phyloP scores from a whole-genome alignment of 2,888 invertebrate genomes.

The Oegoconia quadripuncta region DNA sequence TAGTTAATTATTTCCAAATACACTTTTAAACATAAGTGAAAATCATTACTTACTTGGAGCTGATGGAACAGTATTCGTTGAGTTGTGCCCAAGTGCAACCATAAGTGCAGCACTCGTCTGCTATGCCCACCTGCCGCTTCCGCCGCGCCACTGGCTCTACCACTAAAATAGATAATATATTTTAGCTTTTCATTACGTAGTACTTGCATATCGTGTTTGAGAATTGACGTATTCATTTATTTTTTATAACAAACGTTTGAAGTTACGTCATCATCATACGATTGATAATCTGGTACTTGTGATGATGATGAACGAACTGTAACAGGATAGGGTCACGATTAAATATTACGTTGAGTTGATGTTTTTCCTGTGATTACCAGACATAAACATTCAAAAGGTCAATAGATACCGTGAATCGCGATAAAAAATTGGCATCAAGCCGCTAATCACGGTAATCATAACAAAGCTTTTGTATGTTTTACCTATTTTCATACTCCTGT shows the following conservation, averaged over 20 bases:
- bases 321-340: constrained; percentile 23
- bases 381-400: constrained; percentile 45
- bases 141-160: constrained; percentile 57
- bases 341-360: constrained; percentile 29
- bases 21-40: too few relatives aligned
- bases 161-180: constrained; percentile 44
- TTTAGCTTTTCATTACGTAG: too few relatives aligned
- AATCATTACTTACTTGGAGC: constrained; percentile 48
- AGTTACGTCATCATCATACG: constrained; percentile 1
- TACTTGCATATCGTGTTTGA: too few relatives aligned
- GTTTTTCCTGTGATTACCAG: constrained; percentile 36
- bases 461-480: too few relatives aligned
- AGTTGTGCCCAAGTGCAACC: constrained; percentile 66
- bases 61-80: constrained; percentile 66
- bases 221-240: too few relatives aligned
- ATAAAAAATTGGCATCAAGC: too few relatives aligned
- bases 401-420: constrained; percentile 20
- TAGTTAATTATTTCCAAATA: too few relatives aligned
- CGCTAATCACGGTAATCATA: too few relatives aligned
- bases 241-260: neutral
- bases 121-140: constrained; percentile 61
- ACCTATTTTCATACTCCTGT: too few relatives aligned
- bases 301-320: too few relatives aligned
- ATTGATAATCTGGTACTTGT: too few relatives aligned
- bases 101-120: constrained; percentile 64